Base-by-base conservation (phyloP, 2,797 vertebrate genomes). In the Pipistrellus pygmaeus region DNA sequence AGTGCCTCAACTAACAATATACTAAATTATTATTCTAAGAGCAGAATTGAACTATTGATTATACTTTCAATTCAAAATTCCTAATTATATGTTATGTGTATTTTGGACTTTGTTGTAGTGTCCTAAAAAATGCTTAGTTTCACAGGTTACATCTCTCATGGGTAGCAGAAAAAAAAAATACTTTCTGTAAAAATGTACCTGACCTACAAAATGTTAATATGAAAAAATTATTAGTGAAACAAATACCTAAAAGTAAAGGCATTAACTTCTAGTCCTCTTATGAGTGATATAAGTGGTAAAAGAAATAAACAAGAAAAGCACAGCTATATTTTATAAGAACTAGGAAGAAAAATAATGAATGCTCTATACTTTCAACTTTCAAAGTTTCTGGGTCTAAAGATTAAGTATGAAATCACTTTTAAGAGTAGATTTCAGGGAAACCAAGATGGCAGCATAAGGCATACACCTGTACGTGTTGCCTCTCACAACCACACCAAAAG, bases 41-140 rank as follows among this genome's bases (percentile, higher is more conserved):
- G 13, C 25, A 90, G 32, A 93, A 75, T 0, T 87, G 5, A 95
- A 90, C 73, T 77, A 57, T 64, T 71, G 53, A 85, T 68, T 68
- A 91, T 3, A 80, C 53, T 90, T 93, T 90, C 20, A 94, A 88
- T 53, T 78, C 71, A 57, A 84, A 94, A 91, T 89, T 86, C n/a
- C 17, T 68, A 95, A 92, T 73, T 87, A 93, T 87, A 91, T 88
- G 15, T 88, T 75, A 90, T 27, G 30, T 68, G 18, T 71, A 85
- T 80, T 88, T 44, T 55, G 62, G 71, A 94, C 93, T 85, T 90
- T 95, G 72, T 64, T 90, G 76, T 78, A 57, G 25, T 60, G 27
- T 72, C 30, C 69, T 93, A 46, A 76, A 81, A 90, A 90, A 76
- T 72, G 15, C 25, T 71, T 95, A 32, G 46, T 44, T 89, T 96